Evolutionary conservation across 2,797 vertebrate species (phyloP).

Genomic region (Uromys caudimaculatus): DNA sequence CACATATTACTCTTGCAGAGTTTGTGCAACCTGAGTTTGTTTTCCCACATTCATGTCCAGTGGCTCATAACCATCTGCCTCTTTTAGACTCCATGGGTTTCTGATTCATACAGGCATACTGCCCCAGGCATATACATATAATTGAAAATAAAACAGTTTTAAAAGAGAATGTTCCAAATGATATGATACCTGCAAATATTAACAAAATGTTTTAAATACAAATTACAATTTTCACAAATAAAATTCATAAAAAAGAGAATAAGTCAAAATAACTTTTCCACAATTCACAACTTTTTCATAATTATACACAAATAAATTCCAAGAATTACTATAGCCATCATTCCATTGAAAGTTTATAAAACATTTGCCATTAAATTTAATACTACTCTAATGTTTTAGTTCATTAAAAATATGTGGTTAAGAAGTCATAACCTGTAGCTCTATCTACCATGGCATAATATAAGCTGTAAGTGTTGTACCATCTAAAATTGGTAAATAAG

Average conservation of each 20-base stretch:
- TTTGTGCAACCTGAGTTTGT: not conserved
- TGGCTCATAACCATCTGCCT: not conserved
- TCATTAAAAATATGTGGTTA: not conserved
- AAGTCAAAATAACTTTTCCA: not conserved
- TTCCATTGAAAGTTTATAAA: slow-evolving; percentile 56
- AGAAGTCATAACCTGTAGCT: not conserved
- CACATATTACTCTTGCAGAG: not conserved
- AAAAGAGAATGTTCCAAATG: not conserved
- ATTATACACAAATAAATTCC: slow-evolving; percentile 11
- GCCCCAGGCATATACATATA: not conserved
- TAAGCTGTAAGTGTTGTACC: not conserved
- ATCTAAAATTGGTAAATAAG: slow-evolving; percentile 35
- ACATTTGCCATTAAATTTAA: slow-evolving; percentile 24
- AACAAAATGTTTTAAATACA: not conserved
- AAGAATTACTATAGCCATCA: slow-evolving; percentile 4
- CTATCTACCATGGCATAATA: not conserved
- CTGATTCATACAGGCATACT: not conserved
- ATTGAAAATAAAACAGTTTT: not conserved
- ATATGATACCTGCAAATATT: not conserved
- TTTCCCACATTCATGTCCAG: not conserved
- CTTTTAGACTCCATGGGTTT: not conserved
- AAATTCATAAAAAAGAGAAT: slow-evolving; percentile 35
- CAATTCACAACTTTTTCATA: not conserved
- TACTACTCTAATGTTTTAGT: not conserved
- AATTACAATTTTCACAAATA: slow-evolving; percentile 34